phyloP scores from a whole-genome alignment of 2,113 vertebrate genomes.

The Limanda limanda region DNA sequence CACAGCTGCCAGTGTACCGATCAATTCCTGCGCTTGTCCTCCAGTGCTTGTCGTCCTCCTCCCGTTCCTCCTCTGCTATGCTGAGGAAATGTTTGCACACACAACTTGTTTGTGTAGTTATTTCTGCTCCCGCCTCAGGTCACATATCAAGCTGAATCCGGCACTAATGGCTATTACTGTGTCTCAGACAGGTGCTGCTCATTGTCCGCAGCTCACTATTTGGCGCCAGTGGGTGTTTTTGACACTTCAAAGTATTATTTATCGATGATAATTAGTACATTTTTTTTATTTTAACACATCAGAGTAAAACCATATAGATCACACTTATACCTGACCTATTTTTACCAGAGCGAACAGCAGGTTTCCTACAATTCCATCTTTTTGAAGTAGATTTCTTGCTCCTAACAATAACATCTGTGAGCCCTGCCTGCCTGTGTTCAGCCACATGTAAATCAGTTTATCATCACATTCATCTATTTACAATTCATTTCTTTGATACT shows the following conservation, averaged over 20 bases:
- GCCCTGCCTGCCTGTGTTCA: conserved; percentile 10
- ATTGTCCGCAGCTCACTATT: conserved; percentile 27
- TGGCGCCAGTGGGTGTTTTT: conserved; percentile 14
- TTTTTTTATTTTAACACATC: too few relatives aligned
- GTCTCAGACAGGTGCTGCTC: conserved; percentile 30
- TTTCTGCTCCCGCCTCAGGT: conserved; percentile 63
- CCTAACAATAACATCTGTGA: not conserved
- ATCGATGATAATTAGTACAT: not conserved
- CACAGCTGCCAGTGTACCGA: conserved; percentile 21
- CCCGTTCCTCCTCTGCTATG: conserved; percentile 17
- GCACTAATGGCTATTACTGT: conserved; percentile 48
- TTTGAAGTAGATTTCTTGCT: not conserved
- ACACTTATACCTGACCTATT: too few relatives aligned
- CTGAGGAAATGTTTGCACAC: conserved; percentile 48
- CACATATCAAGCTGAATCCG: conserved; percentile 58
- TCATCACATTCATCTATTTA: conserved; percentile 45
- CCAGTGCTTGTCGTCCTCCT: conserved; percentile 26
- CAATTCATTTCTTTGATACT: conserved; percentile 18
- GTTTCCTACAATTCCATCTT: not conserved
- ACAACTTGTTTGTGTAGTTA: conserved; percentile 53
- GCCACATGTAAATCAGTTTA: conserved; percentile 40
- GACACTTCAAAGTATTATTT: not conserved
- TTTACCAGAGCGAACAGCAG: not conserved
- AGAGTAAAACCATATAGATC: too few relatives aligned
- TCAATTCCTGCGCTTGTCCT: conserved; percentile 45